These are phyloP conservation scores for Sebastes fasciatus DNA, from an alignment of 2,113 vertebrate genomes.

Conservation along the genomic window DNA sequence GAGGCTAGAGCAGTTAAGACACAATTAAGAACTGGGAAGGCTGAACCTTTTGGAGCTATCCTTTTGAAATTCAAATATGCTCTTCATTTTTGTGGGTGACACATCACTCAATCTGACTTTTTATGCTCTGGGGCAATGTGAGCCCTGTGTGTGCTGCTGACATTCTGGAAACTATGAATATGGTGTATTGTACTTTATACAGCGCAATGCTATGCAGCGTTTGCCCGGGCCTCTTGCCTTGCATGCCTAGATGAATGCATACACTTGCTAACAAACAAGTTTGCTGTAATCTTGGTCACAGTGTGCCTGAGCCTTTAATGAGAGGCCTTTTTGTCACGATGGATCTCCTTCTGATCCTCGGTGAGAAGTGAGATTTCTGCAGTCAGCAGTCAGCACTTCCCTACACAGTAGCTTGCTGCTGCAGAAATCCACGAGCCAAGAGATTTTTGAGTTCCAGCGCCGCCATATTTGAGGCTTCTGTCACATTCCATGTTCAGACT, in stretches of 20 bases:
- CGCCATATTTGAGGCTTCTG: slow-evolving; percentile 69
- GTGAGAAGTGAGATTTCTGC: slow-evolving; percentile 68
- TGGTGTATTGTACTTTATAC: slow-evolving; percentile 4
- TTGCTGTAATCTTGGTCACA: slow-evolving; percentile 71
- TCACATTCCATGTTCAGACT: slow-evolving; percentile 69
- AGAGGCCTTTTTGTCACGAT: slow-evolving; percentile 68
- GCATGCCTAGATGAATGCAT: slow-evolving; percentile 25
- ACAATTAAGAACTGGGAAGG: slow-evolving; percentile 72
- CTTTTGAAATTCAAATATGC: slow-evolving; percentile 71
- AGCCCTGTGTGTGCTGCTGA: slow-evolving; percentile 25
- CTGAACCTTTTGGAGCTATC: slow-evolving; percentile 53
- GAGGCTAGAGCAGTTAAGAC: slow-evolving; percentile 68
- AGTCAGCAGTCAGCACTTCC: slow-evolving; percentile 79
- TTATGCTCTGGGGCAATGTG: slow-evolving; percentile 15
- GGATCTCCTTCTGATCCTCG: slow-evolving; percentile 72
- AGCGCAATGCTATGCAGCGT: slow-evolving; percentile 3
- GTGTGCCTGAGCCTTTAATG: slow-evolving; percentile 72
- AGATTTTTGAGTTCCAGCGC: slow-evolving; percentile 72
- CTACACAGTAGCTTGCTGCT: slow-evolving; percentile 73
- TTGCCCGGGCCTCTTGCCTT: slow-evolving; percentile 37
- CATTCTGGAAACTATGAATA: slow-evolving; percentile 25
- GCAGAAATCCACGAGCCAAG: slow-evolving; percentile 73
- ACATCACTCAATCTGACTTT: slow-evolving; percentile 57
- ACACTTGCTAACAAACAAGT: slow-evolving; percentile 65
- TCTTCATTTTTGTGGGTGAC: slow-evolving; percentile 56